Base-by-base conservation (phyloP, 2,113 vertebrate genomes). In the Phrynosoma blainvillii region DNA sequence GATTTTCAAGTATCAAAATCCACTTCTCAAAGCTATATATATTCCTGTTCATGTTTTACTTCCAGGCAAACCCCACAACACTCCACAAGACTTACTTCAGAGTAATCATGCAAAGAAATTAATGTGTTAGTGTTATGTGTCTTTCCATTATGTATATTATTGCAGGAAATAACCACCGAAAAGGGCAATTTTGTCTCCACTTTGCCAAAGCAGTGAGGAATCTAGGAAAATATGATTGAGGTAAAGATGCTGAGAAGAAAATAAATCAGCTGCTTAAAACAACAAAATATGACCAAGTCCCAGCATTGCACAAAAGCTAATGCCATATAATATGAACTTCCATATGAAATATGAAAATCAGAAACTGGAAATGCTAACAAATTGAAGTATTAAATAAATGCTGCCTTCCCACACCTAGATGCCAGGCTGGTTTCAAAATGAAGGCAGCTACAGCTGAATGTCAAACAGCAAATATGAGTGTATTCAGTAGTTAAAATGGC, bases 211-310 rank as follows among this genome's bases (percentile, higher is more conserved):
- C 89, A 91, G 81, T 36, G 52, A 14, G 87, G 80, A 93, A 80
- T 89, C 93, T 20, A 32, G 89, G 91, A 93, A 91, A 94, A 83
- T 90, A 71, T 74, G 85, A 93, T 85, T 87, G 71, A 65, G 36
- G 84, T 68, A 88, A 88, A 88, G 87, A 91, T 89, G 91, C 74
- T 85, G 89, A 83, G 85, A 89, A 91, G 81, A 91, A 94, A 92
- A 92, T 92, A 93, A 94, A 93, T 91, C 87, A 93, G 80, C 84
- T 93, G 68, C 91, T 91, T 92, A 70, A 47, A 94, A 92, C 66
- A 86, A 68, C 81, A 93, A 94, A 95, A 92, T 85, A 92, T 85
- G 85, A 84, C 92, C 93, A 91, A 91, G 80, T 93, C 84, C 89
- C 88, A 0, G 0, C 86, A 93, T 87, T 89, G 90, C 86, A 75